phyloP scores from a whole-genome alignment of 2,797 vertebrate genomes.

The Salmo trutta region DNA sequence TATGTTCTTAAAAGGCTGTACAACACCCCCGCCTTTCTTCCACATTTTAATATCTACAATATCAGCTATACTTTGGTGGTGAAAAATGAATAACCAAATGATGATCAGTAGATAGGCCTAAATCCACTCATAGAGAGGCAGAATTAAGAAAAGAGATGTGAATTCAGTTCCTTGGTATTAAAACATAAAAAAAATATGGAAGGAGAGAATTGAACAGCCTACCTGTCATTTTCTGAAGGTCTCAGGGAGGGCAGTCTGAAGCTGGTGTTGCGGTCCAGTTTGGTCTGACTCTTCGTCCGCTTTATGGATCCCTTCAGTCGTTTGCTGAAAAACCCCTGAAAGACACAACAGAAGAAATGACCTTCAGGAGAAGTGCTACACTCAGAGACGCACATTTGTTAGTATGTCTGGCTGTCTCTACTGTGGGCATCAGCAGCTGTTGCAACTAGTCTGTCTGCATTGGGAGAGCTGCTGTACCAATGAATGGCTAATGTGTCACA shows the following conservation, averaged over 20 bases:
- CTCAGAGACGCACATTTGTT: not conserved
- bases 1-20: conserved; percentile 1
- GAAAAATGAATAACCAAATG: too few species aligned
- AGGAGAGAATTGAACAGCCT: not conserved
- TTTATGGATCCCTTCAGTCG: conserved; percentile 97
- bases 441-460: not conserved
- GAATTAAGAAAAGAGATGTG: not conserved
- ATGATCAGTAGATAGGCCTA: too few species aligned
- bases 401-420: not conserved
- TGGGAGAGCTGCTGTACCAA: not conserved
- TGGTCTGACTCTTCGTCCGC: conserved; percentile 95
- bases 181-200: not conserved
- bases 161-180: too few species aligned
- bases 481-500: not conserved
- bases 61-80: not conserved
- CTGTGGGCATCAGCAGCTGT: not conserved
- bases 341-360: not conserved
- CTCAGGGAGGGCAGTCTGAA: conserved; percentile 88
- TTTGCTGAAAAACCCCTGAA: conserved; percentile 95
- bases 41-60: too few species aligned
- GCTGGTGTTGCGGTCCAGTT: conserved; percentile 91
- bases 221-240: conserved; percentile 86
- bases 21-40: not conserved
- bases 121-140: too few species aligned
- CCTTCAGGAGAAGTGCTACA: not conserved